phyloP scores from a whole-genome alignment of 2,113 vertebrate genomes.

The Coptodon rendalli region DNA sequence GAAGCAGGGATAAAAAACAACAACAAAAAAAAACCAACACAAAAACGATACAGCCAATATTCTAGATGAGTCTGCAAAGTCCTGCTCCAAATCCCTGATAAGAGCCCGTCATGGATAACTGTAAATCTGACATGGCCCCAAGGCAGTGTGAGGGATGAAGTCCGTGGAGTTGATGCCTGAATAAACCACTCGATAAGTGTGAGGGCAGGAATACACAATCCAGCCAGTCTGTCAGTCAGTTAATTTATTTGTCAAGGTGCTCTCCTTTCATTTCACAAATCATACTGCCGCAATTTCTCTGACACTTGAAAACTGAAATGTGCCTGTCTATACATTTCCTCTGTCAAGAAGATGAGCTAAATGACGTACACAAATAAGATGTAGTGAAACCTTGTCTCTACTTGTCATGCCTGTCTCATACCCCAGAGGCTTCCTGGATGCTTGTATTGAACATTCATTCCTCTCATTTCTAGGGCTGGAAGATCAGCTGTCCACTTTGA shows the following conservation, averaged over 20 bases:
- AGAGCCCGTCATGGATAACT: constrained; percentile 55
- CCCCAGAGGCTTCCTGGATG: not conserved
- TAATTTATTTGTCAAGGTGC: constrained; percentile 56
- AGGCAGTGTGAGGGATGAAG: constrained; percentile 62
- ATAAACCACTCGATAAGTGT: constrained; percentile 40
- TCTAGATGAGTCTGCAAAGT: constrained; percentile 64
- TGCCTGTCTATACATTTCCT: constrained; percentile 23
- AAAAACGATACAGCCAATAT: constrained; percentile 50
- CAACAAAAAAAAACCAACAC: not conserved
- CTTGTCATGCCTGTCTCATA: constrained; percentile 38
- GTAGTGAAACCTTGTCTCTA: constrained; percentile 39
- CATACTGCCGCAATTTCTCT: constrained; percentile 27
- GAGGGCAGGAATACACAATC: constrained; percentile 24
- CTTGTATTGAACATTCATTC: constrained; percentile 27
- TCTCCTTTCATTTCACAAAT: constrained; percentile 45
- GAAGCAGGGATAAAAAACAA: constrained; percentile 22
- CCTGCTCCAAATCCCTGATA: constrained; percentile 62
- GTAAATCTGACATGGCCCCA: constrained; percentile 64
- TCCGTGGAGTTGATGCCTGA: constrained; percentile 34
- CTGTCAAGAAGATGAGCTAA: constrained; percentile 42
- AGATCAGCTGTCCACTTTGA: constrained; percentile 33
- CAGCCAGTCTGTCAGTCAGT: constrained; percentile 33
- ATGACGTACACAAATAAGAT: constrained; percentile 52
- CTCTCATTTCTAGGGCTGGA: constrained; percentile 9
- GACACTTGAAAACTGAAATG: constrained; percentile 49